Conservation (phyloP, 2,888 invertebrate genomes). For the Coecobrya sp. region DNA sequence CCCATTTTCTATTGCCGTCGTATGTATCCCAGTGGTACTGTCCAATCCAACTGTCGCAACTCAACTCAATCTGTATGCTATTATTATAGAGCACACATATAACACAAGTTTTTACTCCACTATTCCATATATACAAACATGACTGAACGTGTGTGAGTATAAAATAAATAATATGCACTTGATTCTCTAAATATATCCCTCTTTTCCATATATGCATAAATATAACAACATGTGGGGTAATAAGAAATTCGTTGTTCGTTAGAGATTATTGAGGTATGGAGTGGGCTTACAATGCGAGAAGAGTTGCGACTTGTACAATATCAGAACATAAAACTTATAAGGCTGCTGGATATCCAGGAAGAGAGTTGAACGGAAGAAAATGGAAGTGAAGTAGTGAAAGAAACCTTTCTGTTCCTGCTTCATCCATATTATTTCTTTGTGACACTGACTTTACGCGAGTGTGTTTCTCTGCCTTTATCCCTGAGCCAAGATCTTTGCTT, state of each 20-base stretch:
- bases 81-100: constrained; percentile 6
- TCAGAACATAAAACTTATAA: background rate
- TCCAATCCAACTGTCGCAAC: constrained; percentile 83
- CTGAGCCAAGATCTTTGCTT: constrained; percentile 26
- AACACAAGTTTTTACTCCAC: too few relatives aligned
- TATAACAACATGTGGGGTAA: constrained; percentile 24
- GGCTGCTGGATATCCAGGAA: background rate
- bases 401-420: constrained; percentile 19
- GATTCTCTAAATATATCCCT: background rate
- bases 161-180: constrained; percentile 12
- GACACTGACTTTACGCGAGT: background rate
- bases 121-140: too few relatives aligned
- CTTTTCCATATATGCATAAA: background rate
- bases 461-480: constrained; percentile 21
- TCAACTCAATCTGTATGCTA: constrained; percentile 78
- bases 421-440: constrained; percentile 26
- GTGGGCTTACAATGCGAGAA: background rate
- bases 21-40: constrained; percentile 77
- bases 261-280: constrained; percentile 27
- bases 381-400: constrained; percentile 5
- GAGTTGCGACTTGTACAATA: background rate
- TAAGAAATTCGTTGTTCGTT: constrained; percentile 26
- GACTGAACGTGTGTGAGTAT: background rate
- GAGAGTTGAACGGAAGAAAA: background rate
- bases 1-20: constrained; percentile 71